Percentiles rank a stretch among this genome's conserved stretches.
Evolutionary conservation across 53 echinoderm and acorn worm genomes (phyloP).

Genomic region (Paracentrotus lividus): DNA sequence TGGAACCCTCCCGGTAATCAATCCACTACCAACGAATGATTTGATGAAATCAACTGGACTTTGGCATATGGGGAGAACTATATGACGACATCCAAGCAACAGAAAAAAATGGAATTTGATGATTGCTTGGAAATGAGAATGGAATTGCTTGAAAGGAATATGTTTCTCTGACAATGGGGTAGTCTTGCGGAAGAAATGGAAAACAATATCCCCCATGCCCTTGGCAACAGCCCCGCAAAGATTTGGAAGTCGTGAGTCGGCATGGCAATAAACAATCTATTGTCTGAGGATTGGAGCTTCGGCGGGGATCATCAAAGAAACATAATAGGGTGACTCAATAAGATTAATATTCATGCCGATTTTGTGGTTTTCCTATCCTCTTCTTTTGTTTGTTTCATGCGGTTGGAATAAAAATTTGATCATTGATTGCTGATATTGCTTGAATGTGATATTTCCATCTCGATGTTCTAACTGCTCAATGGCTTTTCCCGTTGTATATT

Average conservation of each 20-base stretch:
- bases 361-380: neutral
- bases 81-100: neutral
- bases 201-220: conserved; percentile 53
- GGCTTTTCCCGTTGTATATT: neutral
- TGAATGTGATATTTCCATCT: conserved; percentile 28
- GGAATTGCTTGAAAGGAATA: conserved; percentile 39
- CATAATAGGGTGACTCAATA: conserved; percentile 50
- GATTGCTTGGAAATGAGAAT: conserved; percentile 51
- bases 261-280: conserved; percentile 56
- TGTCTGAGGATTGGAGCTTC: neutral
- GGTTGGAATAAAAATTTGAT: conserved; percentile 6
- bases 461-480: neutral
- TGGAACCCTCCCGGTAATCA: conserved; percentile 15
- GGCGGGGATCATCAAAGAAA: conserved; percentile 47
- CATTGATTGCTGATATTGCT: neutral
- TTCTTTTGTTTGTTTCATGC: neutral
- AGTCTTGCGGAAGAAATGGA: conserved; percentile 24
- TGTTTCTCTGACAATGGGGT: conserved; percentile 36
- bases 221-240: neutral
- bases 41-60: conserved; percentile 40
- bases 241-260: conserved; percentile 40
- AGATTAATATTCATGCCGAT: conserved; percentile 65
- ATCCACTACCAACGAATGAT: conserved; percentile 29
- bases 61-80: conserved; percentile 23
- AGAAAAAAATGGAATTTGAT: conserved; percentile 27